phyloP scores from a whole-genome alignment of 2,113 vertebrate species.

The Rhadina sibilatrix region DNA sequence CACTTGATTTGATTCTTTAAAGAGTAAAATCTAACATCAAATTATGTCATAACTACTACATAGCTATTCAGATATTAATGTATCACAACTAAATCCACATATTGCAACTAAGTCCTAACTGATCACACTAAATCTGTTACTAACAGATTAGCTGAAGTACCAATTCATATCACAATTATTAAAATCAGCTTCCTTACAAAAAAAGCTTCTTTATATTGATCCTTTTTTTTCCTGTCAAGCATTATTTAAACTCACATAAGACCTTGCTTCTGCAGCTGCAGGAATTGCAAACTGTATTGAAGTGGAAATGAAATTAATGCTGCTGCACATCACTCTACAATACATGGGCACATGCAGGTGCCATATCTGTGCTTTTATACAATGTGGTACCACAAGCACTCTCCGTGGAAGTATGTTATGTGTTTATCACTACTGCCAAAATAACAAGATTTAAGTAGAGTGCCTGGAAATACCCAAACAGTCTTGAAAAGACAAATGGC shows the following conservation, averaged over 20 bases:
- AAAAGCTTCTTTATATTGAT: background rate
- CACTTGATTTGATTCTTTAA: background rate
- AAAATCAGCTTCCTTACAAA: background rate
- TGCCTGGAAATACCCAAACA: background rate
- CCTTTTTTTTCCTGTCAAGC: background rate
- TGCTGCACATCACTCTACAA: background rate
- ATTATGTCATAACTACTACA: background rate
- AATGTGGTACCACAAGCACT: background rate
- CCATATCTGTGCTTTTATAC: background rate
- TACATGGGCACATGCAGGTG: background rate
- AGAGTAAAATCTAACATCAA: background rate
- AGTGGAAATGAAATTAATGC: background rate
- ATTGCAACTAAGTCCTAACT: background rate
- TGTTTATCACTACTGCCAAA: constrained; percentile 14
- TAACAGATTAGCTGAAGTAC: background rate
- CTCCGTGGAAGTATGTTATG: background rate
- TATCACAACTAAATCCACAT: background rate
- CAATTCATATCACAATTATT: background rate
- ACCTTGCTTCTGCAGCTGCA: background rate
- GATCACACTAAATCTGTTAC: background rate
- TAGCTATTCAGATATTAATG: background rate
- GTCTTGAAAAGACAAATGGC: background rate
- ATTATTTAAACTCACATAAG: background rate
- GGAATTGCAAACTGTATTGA: background rate
- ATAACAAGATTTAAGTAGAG: constrained; percentile 4